Base-by-base conservation (phyloP, 1,140 invertebrate species). In the Amphibalanus amphitrite region DNA sequence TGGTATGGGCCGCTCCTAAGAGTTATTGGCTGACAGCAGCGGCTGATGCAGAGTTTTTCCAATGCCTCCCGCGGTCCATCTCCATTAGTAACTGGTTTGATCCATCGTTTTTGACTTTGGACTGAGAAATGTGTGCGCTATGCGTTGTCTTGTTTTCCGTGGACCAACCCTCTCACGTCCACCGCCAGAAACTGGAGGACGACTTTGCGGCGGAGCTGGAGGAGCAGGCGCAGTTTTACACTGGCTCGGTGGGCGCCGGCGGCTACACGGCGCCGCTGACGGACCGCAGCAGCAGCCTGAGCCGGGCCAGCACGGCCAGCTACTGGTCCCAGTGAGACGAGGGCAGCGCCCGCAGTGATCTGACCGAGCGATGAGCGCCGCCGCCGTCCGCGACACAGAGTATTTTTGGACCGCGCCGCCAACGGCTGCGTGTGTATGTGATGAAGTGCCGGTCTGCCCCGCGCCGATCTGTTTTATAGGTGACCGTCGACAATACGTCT, bases 171-270 rank as follows among this genome's bases (percentile, higher is more conserved):
- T n/a, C n/a, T n/a, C n/a, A n/a, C n/a, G n/a, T n/a, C n/a, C n/a
- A 72, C 71, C 80, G 84, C 28, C 82, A 93, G 91, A 88, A 85
- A 82, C 79, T 94, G 75, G 91, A 94, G 81, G 90, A 93, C 77
- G 88, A 91, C 76, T 93, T 94, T 79, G 84, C 84, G 70, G 82
- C 86, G 73, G 90, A 94, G 79, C 80, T 90, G 73, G 90, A 91
- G 77, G 90, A 93, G 76, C 91, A 93, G 80, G 90, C 92, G 79
- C 83, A 86, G 70, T 86, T 92, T 75, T 92, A 85, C 76, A 82
- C 47, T 8, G 47, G 47, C 47, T 23, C 47, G 47, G 47, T 59
- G 47, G 6, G 47, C 47, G 47, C 47, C 47, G 47, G 47, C 47
- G 47, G 47, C 47, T 59, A 59, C 47, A 59, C 47, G 17, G 47